Conservation (phyloP, 2,888 invertebrate species). For the Pyralis farinalis region DNA sequence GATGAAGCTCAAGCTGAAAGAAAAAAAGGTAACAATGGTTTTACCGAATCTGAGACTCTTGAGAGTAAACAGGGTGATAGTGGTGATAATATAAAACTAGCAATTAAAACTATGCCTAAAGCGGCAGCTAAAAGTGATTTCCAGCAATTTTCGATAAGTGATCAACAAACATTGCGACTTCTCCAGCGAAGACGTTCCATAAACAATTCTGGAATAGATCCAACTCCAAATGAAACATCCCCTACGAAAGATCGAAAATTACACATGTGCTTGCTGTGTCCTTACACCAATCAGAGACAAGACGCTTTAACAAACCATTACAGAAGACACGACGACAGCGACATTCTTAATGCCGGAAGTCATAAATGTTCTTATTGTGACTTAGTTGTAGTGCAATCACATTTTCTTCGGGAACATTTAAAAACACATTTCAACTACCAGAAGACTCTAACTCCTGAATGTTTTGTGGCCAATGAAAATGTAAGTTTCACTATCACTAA, state of each 20-base stretch:
- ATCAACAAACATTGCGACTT: slow-evolving; percentile 82
- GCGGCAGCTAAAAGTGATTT: slow-evolving; percentile 65
- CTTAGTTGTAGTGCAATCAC: slow-evolving; percentile 87
- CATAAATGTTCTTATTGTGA: slow-evolving; percentile 91
- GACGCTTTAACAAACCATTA: slow-evolving; percentile 89
- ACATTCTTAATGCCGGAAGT: slow-evolving; percentile 80
- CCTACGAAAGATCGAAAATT: slow-evolving; percentile 81
- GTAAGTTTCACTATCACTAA: slow-evolving; percentile 79
- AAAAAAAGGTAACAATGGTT: slow-evolving; percentile 53
- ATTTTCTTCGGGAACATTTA: slow-evolving; percentile 89
- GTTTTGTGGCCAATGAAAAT: slow-evolving; percentile 82
- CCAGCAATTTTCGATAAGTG: slow-evolving; percentile 80
- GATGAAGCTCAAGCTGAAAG: slow-evolving; percentile 84
- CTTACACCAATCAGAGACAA: slow-evolving; percentile 87
- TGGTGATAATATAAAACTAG: slow-evolving; percentile 60
- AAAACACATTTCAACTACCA: slow-evolving; percentile 87
- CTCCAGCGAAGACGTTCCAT: slow-evolving; percentile 77
- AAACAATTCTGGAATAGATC: slow-evolving; percentile 54
- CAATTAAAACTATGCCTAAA: slow-evolving; percentile 72
- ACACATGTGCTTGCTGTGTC: slow-evolving; percentile 88
- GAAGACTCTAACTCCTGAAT: slow-evolving; percentile 79
- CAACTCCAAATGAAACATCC: slow-evolving; percentile 52
- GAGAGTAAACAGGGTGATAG: slow-evolving; percentile 47
- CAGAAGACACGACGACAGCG: slow-evolving; percentile 83
- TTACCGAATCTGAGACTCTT: slow-evolving; percentile 38